Evolutionary conservation across 2,797 vertebrate genomes (phyloP).

Genomic region (Neomorphus geoffroyi): DNA sequence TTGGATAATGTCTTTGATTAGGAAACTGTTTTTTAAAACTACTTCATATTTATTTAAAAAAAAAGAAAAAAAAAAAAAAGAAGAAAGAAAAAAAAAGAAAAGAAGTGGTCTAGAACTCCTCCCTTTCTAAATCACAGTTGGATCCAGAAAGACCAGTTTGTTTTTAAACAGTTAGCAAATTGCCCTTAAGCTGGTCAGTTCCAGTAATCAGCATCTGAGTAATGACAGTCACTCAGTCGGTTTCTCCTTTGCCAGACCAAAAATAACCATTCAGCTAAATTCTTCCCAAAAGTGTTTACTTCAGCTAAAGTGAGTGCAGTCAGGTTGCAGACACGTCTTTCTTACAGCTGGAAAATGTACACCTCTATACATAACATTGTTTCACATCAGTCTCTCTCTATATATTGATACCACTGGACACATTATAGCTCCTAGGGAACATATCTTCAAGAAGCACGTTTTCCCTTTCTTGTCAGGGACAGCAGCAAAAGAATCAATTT

Average conservation of each 20-base stretch:
- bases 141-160: conserved; percentile 19
- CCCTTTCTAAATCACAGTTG: conserved; percentile 23
- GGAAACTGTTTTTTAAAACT: neutral
- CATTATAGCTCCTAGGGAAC: neutral
- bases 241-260: conserved; percentile 54
- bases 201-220: conserved; percentile 39
- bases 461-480: neutral
- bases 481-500: neutral
- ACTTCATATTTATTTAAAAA: neutral
- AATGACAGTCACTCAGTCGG: conserved; percentile 24
- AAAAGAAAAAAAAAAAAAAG: no score
- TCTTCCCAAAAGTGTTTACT: conserved; percentile 42
- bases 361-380: neutral
- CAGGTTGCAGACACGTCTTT: neutral
- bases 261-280: conserved; percentile 48
- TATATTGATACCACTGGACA: neutral
- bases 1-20: neutral
- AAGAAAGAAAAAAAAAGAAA: neutral
- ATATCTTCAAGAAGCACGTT: neutral
- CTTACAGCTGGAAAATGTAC: neutral
- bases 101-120: neutral
- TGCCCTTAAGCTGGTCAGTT: conserved; percentile 37
- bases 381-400: neutral
- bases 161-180: conserved; percentile 56
- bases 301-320: neutral